Percentiles rank a stretch among this genome's conserved stretches.
phyloP scores from a whole-genome alignment of 1,140 invertebrate species.

The Brachionus manjavacas region DNA sequence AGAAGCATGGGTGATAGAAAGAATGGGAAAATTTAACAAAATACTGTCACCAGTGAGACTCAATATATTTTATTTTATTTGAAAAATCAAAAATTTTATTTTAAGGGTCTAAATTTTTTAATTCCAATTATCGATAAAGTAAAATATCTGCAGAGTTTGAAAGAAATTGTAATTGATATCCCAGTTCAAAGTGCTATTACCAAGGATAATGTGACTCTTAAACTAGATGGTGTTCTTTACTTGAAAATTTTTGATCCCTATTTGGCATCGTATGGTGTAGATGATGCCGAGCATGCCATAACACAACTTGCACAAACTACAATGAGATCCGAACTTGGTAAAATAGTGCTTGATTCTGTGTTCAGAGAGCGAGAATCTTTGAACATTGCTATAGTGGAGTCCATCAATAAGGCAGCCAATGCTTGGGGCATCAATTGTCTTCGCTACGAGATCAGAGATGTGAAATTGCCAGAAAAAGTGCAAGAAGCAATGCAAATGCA shows the following conservation, averaged over 20 bases:
- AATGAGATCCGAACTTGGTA: conserved; percentile 95
- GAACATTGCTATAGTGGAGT: conserved; percentile 89
- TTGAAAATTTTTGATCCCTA: conserved; percentile 88
- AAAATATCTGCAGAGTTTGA: conserved; percentile 95
- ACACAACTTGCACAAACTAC: conserved; percentile 97
- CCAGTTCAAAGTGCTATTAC: conserved; percentile 97
- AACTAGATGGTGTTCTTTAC: conserved; percentile 94
- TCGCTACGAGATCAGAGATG: conserved; percentile 68
- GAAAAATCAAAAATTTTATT: conserved; percentile 44
- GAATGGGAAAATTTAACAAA: conserved; percentile 93
- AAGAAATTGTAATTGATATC: conserved; percentile 98
- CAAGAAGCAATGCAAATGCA: conserved; percentile 99
- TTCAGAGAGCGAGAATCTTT: conserved; percentile 91
- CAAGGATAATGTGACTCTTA: conserved; percentile 89
- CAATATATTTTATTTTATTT: conserved; percentile 26
- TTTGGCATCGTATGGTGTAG: conserved; percentile 93
- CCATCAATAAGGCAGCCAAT: conserved; percentile 94
- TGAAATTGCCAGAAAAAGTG: conserved; percentile 81
- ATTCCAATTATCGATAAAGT: conserved; percentile 86
- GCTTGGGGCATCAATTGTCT: conserved; percentile 96
- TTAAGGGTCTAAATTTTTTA: conserved; percentile 79
- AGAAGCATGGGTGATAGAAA: conserved; percentile 96
- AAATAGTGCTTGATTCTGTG: conserved; percentile 93
- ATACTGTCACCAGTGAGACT: conserved; percentile 73
- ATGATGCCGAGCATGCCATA: conserved; percentile 98